Evolutionary conservation across 2,888 invertebrate species (phyloP), one percentile per base, ranked within the genome.

Genomic region (Drosophila prolongata): DNA sequence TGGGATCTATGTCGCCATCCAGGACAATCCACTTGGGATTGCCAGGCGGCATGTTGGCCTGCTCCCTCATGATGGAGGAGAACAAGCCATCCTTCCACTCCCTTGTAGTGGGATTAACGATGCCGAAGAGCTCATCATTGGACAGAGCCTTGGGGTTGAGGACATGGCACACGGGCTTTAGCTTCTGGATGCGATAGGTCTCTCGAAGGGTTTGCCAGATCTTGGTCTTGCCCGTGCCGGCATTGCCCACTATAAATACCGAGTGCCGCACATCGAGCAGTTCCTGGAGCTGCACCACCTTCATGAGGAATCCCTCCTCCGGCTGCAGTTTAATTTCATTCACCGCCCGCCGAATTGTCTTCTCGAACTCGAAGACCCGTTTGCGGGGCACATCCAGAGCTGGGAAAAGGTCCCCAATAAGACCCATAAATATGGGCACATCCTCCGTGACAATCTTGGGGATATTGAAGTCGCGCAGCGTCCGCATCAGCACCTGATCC

Each of bases 401-500:
- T 0, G 98, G 98, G 93, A 98, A 98, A 77, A 98, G 93, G 92
- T 98, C 98, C 1, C 97, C 97, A 76, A 98, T 98, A 37, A 98
- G 94, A 19, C 98, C 98, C 97, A 98, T 97, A 92, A 98, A 98
- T 38, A 98, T 96, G 0, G 98, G 96, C 67, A 95, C 95, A 90
- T 98, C 98, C 86, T 98, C 98, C 0, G 98, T 97, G 13, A 98
- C 95, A 78, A 98, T 98, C 94, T 98, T 98, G 0, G 98, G 98
- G 71, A 97, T 96, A 91, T 98, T 98, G 92, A 98, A 98, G 93
- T 98, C 98, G 91, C 98, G 94, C 84, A 98, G 92, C 0, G 98
- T 98, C 92, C 98, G 94, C 98, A 98, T 98, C 69, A 98, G 92
- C 44, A 98, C 98, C 94, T 98, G 97, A 92, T 98, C 98, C 93